Percentiles rank a stretch among this genome's conserved stretches.
phyloP scores from a whole-genome alignment of 2,797 vertebrate genomes.

The Liasis olivaceus region DNA sequence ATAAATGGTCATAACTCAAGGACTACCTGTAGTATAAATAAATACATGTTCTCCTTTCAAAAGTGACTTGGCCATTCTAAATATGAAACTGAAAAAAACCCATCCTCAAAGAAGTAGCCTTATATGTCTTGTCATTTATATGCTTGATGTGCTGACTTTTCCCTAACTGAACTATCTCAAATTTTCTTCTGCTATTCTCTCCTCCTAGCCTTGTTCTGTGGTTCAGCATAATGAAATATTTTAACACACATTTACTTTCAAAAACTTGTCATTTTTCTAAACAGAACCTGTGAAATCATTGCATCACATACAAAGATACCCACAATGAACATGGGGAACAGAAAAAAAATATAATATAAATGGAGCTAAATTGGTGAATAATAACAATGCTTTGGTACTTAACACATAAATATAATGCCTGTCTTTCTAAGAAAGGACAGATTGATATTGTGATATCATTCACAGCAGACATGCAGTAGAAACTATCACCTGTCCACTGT shows the following conservation, averaged over 20 bases:
- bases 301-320: conserved; percentile 52
- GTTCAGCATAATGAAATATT: conserved; percentile 52
- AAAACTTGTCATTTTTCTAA: conserved; percentile 23
- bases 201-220: not conserved
- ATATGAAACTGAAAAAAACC: not conserved
- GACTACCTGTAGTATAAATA: not conserved
- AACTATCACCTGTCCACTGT: conserved; percentile 59
- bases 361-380: conserved; percentile 53
- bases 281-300: conserved; percentile 35
- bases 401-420: conserved; percentile 53
- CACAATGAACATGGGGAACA: conserved; percentile 44
- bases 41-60: not conserved
- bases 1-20: too few relatives aligned
- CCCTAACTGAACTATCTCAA: not conserved
- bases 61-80: not conserved
- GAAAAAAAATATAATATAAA: not conserved
- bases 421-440: conserved; percentile 59
- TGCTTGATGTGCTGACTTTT: not conserved
- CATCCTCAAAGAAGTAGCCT: not conserved
- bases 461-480: conserved; percentile 67
- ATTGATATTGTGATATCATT: conserved; percentile 63
- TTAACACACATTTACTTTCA: conserved; percentile 34
- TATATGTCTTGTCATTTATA: not conserved
- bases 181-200: not conserved
- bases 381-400: conserved; percentile 60